phyloP scores from a whole-genome alignment of 2,113 vertebrate genomes.

The zebrafish (Danio rerio) region DNA sequence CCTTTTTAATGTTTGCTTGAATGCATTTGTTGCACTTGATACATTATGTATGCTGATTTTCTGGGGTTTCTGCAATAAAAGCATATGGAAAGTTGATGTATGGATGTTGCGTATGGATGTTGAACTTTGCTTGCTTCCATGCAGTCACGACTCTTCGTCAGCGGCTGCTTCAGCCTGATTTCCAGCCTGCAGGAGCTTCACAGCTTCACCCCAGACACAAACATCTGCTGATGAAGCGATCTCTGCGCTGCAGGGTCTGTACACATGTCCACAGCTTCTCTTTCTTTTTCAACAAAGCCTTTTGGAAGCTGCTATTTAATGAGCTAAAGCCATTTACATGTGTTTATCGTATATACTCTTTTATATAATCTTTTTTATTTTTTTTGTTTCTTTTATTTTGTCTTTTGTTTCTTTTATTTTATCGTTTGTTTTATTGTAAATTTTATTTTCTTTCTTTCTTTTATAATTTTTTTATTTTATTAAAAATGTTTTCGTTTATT shows the following conservation, averaged over 20 bases:
- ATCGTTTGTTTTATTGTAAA: too few species aligned
- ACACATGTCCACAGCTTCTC: not conserved
- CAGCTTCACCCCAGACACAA: conserved; percentile 97
- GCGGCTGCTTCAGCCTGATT: conserved; percentile 95
- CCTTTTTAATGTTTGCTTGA: conserved; percentile 65
- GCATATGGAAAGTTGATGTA: too few species aligned
- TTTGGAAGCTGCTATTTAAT: not conserved
- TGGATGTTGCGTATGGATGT: not conserved
- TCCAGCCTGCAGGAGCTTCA: conserved; percentile 91
- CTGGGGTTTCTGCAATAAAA: conserved; percentile 72
- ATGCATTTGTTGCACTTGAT: conserved; percentile 71
- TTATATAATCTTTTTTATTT: not conserved
- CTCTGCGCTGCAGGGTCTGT: conserved; percentile 92
- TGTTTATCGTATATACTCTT: too few species aligned
- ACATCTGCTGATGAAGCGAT: conserved; percentile 97
- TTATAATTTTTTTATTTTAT: too few species aligned
- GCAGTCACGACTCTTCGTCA: conserved; percentile 94
- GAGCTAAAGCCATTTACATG: not conserved
- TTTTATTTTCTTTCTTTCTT: too few species aligned
- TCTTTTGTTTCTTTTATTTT: too few species aligned
- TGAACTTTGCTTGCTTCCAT: not conserved
- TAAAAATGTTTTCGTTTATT: too few species aligned
- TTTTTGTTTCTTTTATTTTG: too few species aligned
- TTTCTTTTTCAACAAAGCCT: not conserved
- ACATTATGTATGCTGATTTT: conserved; percentile 90